phyloP scores from a whole-genome alignment of 2,888 invertebrate species.

The Deilephila elpenor region DNA sequence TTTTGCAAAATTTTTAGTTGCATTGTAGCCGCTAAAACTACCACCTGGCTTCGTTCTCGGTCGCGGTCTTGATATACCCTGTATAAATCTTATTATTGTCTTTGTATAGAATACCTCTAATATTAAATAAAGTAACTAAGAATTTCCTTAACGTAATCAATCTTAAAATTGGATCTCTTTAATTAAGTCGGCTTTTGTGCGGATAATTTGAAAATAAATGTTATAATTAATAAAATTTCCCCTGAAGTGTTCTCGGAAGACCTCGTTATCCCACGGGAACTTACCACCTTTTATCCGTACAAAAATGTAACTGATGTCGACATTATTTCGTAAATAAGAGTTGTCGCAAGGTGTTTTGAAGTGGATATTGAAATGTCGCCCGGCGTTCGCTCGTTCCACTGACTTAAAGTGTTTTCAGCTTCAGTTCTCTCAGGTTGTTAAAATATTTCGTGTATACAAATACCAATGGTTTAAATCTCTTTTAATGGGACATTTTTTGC shows the following conservation, averaged over 20 bases:
- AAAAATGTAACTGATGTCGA: slow-evolving; percentile 13
- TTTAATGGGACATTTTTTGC: neutral
- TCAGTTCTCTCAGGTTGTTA: neutral
- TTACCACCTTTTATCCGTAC: neutral
- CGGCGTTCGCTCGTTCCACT: slow-evolving; percentile 9
- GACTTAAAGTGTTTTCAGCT: slow-evolving; percentile 12
- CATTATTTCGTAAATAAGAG: slow-evolving; percentile 7
- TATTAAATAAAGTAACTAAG: no score
- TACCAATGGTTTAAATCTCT: neutral
- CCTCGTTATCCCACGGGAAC: slow-evolving; percentile 6
- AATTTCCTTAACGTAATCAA: neutral
- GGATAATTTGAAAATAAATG: neutral
- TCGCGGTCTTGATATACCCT: no score
- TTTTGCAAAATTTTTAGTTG: no score
- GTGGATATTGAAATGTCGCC: slow-evolving; percentile 20
- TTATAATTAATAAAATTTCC: neutral
- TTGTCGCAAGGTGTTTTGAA: slow-evolving; percentile 8
- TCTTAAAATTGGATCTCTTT: neutral
- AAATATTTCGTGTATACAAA: slow-evolving; percentile 2
- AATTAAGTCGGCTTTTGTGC: neutral
- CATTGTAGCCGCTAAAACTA: no score
- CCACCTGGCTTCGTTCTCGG: no score
- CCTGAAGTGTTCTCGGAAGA: neutral
- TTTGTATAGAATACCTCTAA: no score
- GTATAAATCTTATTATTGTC: no score